Evolutionary conservation across 2,888 invertebrate species (phyloP).

Genomic region (Linyphia triangularis): DNA sequence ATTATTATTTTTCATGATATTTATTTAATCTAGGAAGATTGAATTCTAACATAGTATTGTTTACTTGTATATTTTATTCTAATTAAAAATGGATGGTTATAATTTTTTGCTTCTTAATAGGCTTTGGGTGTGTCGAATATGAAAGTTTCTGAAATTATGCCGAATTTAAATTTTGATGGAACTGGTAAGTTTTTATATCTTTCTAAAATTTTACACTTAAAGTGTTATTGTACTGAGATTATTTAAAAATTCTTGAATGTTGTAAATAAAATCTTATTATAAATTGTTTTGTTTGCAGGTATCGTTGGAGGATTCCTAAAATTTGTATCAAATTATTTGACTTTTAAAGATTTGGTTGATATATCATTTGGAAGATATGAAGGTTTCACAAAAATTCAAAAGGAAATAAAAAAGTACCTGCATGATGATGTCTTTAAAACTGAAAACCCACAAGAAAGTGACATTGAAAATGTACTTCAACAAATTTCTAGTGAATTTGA

Average conservation of each 20-base stretch:
- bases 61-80: no score
- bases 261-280: not conserved
- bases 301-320: slow-evolving; percentile 78
- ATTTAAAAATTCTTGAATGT: not conserved
- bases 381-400: slow-evolving; percentile 81
- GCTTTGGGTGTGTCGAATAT: not conserved
- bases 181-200: slow-evolving; percentile 2
- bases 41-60: no score
- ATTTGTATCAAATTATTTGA: slow-evolving; percentile 79
- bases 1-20: no score
- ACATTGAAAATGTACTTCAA: slow-evolving; percentile 78
- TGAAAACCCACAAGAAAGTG: slow-evolving; percentile 79
- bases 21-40: no score
- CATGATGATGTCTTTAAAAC: slow-evolving; percentile 78
- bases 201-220: not conserved
- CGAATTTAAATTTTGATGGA: not conserved
- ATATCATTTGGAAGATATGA: slow-evolving; percentile 80
- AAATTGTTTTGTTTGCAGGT: slow-evolving; percentile 76
- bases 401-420: slow-evolving; percentile 79
- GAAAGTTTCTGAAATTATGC: slow-evolving; percentile 18
- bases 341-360: slow-evolving; percentile 80
- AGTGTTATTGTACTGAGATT: not conserved
- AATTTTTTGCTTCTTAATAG: not conserved
- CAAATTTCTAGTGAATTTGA: slow-evolving; percentile 1
- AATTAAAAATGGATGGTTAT: no score